Conservation (phyloP, 2,797 vertebrate species). For the Dromococcyx pavoninus region DNA sequence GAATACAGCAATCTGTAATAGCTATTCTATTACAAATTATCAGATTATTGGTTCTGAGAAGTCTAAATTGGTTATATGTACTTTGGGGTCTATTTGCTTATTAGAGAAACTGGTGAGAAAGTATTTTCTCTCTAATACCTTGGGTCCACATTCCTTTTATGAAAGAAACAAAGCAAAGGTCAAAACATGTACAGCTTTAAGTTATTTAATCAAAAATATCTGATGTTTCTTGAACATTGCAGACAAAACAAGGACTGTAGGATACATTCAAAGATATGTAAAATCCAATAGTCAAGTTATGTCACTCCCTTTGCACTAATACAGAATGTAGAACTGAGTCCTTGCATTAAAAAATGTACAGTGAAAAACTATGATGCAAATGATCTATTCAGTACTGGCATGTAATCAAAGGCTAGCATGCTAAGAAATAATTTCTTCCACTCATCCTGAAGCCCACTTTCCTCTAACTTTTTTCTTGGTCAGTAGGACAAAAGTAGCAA, state of each 20-base stretch:
- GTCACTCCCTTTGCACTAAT: rapidly evolving
- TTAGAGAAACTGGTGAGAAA: background rate
- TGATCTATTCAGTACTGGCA: background rate
- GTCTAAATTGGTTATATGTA: background rate
- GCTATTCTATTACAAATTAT: background rate
- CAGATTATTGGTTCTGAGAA: background rate
- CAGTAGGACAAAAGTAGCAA: background rate
- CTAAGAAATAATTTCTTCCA: background rate
- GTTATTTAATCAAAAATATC: background rate
- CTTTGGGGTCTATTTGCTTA: background rate
- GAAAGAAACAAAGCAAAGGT: background rate
- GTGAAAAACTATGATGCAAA: background rate
- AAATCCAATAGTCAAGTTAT: background rate
- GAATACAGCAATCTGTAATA: background rate
- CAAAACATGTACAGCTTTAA: background rate
- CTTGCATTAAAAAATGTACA: background rate
- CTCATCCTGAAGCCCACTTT: background rate
- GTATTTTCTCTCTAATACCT: background rate
- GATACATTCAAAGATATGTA: background rate
- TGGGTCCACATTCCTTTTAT: background rate
- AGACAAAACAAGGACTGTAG: background rate
- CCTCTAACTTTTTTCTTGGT: background rate
- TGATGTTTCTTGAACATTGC: background rate
- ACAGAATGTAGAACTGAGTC: background rate
- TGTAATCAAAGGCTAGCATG: background rate